These are phyloP conservation scores for Tauraco erythrolophus DNA, from an alignment of 2,113 vertebrate genomes.

Conservation along the genomic window DNA sequence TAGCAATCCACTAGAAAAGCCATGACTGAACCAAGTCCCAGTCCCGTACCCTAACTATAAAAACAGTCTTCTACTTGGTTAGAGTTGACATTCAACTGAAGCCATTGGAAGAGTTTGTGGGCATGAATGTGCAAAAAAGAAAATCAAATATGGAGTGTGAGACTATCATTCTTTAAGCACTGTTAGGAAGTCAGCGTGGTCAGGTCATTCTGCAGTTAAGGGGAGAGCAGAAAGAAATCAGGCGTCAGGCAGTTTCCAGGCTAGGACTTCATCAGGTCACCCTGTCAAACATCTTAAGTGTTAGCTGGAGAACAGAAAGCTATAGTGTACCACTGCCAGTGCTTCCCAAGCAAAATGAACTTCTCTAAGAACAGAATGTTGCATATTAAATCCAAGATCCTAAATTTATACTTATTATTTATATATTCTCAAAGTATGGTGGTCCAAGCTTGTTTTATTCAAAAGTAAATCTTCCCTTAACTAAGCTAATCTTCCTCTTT, in stretches of 20 bases:
- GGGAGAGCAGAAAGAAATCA: neutral
- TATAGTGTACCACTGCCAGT: neutral
- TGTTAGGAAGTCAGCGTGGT: neutral
- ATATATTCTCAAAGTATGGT: neutral
- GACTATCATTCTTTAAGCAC: neutral
- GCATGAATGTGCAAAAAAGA: neutral
- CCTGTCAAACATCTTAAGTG: fast-evolving
- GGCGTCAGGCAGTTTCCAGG: neutral
- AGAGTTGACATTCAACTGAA: neutral
- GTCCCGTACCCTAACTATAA: neutral
- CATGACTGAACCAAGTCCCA: neutral
- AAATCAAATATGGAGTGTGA: neutral
- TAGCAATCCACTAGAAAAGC: neutral
- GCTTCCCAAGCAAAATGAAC: neutral
- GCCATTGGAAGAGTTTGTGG: neutral
- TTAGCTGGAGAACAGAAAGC: neutral
- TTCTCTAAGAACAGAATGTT: neutral
- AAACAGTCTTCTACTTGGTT: neutral
- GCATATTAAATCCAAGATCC: neutral
- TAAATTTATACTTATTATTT: neutral
- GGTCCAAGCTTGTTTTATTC: neutral
- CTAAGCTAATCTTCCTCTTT: neutral
- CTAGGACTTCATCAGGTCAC: neutral
- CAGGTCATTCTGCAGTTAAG: neutral
- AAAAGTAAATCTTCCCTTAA: neutral